Percentiles rank a stretch among this genome's conserved stretches.
Evolutionary conservation across 30 jellyfish, hydroid and myxozoan genomes (phyloP).

Genomic region (Rhopilema esculentum): DNA sequence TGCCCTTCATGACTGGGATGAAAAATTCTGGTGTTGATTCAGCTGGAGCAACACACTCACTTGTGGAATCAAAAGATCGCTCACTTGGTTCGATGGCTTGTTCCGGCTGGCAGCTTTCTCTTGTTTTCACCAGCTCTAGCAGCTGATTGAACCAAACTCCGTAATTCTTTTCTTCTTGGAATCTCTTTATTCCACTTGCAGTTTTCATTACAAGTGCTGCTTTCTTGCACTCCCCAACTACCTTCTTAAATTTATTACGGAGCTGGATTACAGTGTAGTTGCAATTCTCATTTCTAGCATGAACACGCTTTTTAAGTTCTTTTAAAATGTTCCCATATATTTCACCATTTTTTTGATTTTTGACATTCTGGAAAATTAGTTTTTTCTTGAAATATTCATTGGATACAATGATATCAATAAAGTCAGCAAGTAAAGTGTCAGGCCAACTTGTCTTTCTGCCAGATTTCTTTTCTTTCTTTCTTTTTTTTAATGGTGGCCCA

Average conservation of each 20-base stretch:
- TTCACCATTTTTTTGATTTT: slow-evolving; percentile 47
- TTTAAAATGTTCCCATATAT: slow-evolving; percentile 39
- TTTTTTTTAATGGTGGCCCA: slow-evolving; percentile 15
- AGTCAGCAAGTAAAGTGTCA: slow-evolving; percentile 45
- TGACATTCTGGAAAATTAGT: slow-evolving; percentile 55
- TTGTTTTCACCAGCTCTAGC: slow-evolving; percentile 54
- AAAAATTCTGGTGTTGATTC: slow-evolving; percentile 46
- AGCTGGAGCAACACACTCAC: slow-evolving; percentile 26
- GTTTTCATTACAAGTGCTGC: slow-evolving; percentile 71
- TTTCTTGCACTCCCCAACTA: slow-evolving; percentile 59
- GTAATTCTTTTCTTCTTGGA: slow-evolving; percentile 65
- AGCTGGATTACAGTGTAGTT: slow-evolving; percentile 65
- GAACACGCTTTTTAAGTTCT: slow-evolving; percentile 33
- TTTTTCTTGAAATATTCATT: slow-evolving; percentile 45
- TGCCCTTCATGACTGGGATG: slow-evolving; percentile 58
- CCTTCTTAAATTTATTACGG: slow-evolving; percentile 58
- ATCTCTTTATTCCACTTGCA: slow-evolving; percentile 60
- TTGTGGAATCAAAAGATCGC: slow-evolving; percentile 45
- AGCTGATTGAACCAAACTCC: slow-evolving; percentile 77
- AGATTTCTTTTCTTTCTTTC: slow-evolving; percentile 22
- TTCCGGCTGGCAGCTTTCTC: slow-evolving; percentile 73
- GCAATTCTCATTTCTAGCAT: slow-evolving; percentile 55
- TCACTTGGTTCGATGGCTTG: slow-evolving; percentile 71
- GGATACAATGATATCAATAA: slow-evolving; percentile 59
- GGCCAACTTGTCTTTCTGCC: slow-evolving; percentile 60